A percentile compares a stretch with the other conserved stretches of the same genome.
phyloP scores from a whole-genome alignment of 2,113 vertebrate genomes.

The Oncorhynchus kisutch region DNA sequence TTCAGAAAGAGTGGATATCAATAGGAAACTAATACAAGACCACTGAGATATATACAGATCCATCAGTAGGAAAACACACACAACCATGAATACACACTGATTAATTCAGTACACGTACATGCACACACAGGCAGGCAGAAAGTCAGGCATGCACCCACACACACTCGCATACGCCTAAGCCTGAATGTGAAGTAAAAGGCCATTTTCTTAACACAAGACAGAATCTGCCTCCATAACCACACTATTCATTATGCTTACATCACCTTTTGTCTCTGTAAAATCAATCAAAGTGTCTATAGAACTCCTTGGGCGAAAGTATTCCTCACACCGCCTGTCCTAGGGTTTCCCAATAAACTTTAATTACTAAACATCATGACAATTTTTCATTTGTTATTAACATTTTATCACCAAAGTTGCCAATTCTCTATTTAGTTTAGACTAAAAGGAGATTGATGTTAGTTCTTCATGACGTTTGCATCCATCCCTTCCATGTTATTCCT shows the following conservation, averaged over 20 bases:
- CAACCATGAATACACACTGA: constrained; percentile 1
- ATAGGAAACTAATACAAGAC: constrained; percentile 33
- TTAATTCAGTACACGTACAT: not conserved
- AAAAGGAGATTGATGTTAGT: constrained; percentile 4
- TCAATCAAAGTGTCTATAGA: constrained; percentile 29
- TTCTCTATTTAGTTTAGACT: constrained; percentile 35
- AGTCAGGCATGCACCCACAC: not conserved
- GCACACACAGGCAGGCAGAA: not conserved
- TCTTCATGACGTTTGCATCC: not conserved
- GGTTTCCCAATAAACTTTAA: constrained; percentile 22
- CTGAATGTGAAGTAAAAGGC: not conserved
- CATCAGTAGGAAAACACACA: not conserved
- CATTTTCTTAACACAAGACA: not conserved
- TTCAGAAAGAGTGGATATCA: constrained; percentile 38
- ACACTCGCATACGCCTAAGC: not conserved
- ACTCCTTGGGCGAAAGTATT: constrained; percentile 10
- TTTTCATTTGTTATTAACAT: constrained; percentile 35
- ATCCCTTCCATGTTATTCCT: not conserved
- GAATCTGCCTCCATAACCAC: not conserved
- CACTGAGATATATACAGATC: not conserved
- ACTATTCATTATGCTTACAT: constrained; percentile 29
- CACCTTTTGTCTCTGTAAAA: constrained; percentile 37
- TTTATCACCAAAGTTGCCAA: constrained; percentile 38
- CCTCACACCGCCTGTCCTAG: constrained; percentile 9
- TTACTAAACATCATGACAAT: constrained; percentile 41